Evolutionary conservation across 2,888 invertebrate species (phyloP).

Genomic region (Lamellibrachia satsuma): DNA sequence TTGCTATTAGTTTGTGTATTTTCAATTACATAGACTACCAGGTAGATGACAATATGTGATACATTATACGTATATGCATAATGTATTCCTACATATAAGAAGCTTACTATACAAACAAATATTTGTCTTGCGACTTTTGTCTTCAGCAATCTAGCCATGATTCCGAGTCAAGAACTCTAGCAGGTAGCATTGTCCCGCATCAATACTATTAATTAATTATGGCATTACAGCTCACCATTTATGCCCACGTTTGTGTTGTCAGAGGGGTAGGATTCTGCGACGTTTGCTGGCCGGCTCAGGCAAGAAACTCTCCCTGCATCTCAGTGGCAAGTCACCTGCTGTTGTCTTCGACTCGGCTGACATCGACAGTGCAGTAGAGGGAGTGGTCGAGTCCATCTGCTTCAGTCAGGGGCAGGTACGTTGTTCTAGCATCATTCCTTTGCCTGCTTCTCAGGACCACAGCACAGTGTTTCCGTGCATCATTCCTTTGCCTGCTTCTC

Average conservation of each 20-base stretch:
- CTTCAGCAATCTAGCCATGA: too few relatives aligned
- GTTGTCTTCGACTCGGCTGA: slow-evolving; percentile 71
- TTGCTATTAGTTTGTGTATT: too few relatives aligned
- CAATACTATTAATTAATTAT: background rate
- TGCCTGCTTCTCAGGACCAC: background rate
- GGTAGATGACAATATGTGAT: too few relatives aligned
- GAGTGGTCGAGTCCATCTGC: slow-evolving; percentile 69
- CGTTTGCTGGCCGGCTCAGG: slow-evolving; percentile 61
- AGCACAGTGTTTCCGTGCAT: background rate
- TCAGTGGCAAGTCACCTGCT: slow-evolving; percentile 67
- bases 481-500: background rate
- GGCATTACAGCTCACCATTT: slow-evolving; percentile 40
- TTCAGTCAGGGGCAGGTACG: slow-evolving; percentile 70
- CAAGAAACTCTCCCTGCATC: slow-evolving; percentile 65
- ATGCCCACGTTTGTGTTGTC: slow-evolving; percentile 19
- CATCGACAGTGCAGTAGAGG: slow-evolving; percentile 70
- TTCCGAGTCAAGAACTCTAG: too few relatives aligned
- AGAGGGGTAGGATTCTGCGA: slow-evolving; percentile 64
- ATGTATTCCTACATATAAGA: too few relatives aligned
- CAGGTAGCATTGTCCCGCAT: too few relatives aligned
- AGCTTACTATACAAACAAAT: too few relatives aligned
- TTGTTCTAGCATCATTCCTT: too few relatives aligned
- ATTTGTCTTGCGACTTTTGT: too few relatives aligned
- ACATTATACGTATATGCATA: too few relatives aligned
- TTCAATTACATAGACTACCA: too few relatives aligned